Base-by-base conservation (phyloP, 2,888 invertebrate species). In the Drosophila neonasuta region DNA sequence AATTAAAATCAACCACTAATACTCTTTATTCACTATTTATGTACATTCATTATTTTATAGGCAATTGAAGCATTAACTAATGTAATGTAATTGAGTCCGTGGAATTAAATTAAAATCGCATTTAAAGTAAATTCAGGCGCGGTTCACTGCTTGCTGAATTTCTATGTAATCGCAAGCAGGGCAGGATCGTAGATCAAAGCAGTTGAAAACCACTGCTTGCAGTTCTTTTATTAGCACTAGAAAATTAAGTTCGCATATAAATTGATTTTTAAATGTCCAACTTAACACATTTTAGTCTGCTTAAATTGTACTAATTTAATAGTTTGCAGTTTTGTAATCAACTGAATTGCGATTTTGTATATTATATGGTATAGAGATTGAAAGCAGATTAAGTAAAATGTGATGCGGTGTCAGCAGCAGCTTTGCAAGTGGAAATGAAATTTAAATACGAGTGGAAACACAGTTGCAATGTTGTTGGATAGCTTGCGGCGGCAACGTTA, bases 1-100 rank as follows among this genome's bases (percentile, higher is more conserved):
- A 45, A 60, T 60, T 34, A 44, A 59, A 59, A 58, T 44, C 42
- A n/a, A 34, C 58, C 58, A 20, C 51, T 59, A 44, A 59, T 42
- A 42, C 42, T 50, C 20, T 36, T 20, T 20, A 50, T 9, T 24
- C 36, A 34, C n/a, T n/a, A 7, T 50, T 20, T 17, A 4, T 24
- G 20, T 24, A 17, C 10, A 30, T 24, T 10, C 8, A 17, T 32
- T 10, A 15, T 13, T 32, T 49, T 13, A 20, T 34, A 2, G n/a
- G 10, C 15, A 52, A 52, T 44, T 45, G 34, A 24, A 36, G 45
- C 55, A 20, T 34, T 20, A 44, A 55, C 8, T 20, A 45, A 44
- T 52, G 29, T 7, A 11, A 30, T 24, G 17, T 42, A 58, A 50
- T 50, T 44, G 13, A 11, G 11, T 13, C 34, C 15, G 15, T 13